Percentiles rank a stretch among this genome's conserved stretches.
These are phyloP conservation scores for Drosophila longiperda DNA, from an alignment of 2,888 invertebrate genomes.

Conservation along the genomic window DNA sequence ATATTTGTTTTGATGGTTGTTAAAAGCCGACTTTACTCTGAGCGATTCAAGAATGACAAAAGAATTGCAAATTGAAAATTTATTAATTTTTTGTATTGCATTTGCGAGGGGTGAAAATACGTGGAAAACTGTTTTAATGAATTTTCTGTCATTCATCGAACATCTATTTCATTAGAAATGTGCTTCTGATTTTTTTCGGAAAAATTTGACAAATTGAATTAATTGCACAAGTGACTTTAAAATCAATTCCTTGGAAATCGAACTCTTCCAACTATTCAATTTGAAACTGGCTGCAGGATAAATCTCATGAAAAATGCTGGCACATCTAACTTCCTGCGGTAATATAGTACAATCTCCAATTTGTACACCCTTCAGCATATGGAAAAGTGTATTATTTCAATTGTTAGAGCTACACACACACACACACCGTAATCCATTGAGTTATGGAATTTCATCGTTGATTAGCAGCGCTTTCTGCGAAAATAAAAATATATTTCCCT, in stretches of 20 bases:
- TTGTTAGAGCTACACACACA: constrained; percentile 27
- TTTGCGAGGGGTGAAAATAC: too few species aligned
- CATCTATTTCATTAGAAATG: not conserved
- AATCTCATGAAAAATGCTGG: not conserved
- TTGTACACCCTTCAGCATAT: constrained; percentile 23
- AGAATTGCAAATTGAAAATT: not conserved
- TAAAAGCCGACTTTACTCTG: not conserved
- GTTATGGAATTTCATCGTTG: constrained; percentile 59
- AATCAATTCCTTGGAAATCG: not conserved
- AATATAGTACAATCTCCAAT: constrained; percentile 14
- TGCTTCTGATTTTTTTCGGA: not conserved
- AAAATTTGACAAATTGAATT: not conserved
- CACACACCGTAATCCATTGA: not conserved
- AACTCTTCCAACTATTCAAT: not conserved
- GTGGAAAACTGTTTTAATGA: not conserved
- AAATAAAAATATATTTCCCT: constrained; percentile 25
- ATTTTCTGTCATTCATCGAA: not conserved
- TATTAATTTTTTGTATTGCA: not conserved
- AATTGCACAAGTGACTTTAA: not conserved
- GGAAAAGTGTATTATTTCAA: constrained; percentile 38
- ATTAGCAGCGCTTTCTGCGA: constrained; percentile 58
- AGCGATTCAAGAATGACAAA: not conserved
- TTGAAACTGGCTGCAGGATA: constrained; percentile 5
- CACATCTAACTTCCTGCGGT: constrained; percentile 1
- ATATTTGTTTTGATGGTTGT: too few species aligned